phyloP scores from a whole-genome alignment of 1,140 invertebrate genomes.

The Melipona quadrifasciata region DNA sequence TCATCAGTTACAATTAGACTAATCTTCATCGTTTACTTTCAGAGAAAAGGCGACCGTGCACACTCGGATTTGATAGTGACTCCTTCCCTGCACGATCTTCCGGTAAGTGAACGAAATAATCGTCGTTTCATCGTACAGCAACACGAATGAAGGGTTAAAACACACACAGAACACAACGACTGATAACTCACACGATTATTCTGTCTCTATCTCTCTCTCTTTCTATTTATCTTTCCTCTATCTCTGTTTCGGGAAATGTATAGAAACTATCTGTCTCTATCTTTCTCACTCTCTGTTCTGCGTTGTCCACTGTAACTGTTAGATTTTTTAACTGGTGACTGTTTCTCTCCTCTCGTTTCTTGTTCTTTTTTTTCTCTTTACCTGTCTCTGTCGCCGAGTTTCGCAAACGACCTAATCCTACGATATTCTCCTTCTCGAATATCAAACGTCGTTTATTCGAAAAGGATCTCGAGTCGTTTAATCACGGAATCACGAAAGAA shows the following conservation, averaged over 20 bases:
- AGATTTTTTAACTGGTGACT: constrained; percentile 38
- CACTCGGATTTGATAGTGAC: constrained; percentile 79
- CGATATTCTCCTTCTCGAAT: constrained; percentile 14
- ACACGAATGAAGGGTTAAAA: constrained; percentile 3
- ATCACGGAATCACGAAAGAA: background rate
- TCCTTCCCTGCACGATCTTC: constrained; percentile 78
- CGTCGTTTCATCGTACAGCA: background rate
- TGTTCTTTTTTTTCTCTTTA: constrained; percentile 2
- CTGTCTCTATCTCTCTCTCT: constrained; percentile 24
- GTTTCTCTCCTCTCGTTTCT: constrained; percentile 27
- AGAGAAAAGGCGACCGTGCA: constrained; percentile 78
- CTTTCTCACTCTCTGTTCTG: constrained; percentile 48
- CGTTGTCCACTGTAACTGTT: constrained; percentile 56
- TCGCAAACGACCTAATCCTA: constrained; percentile 18
- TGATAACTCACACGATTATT: constrained; percentile 11
- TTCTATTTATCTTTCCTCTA: constrained; percentile 18
- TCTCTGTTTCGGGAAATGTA: constrained; percentile 47
- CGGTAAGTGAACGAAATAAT: constrained; percentile 73
- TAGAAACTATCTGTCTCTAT: constrained; percentile 46
- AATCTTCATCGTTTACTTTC: constrained; percentile 47
- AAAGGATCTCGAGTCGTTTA: constrained; percentile 12
- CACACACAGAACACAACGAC: constrained; percentile 24
- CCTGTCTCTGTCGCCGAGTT: constrained; percentile 37
- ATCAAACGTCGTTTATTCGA: too few species aligned
- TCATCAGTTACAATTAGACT: background rate